Conservation (phyloP, 2,888 invertebrate genomes). For the Molorchus minor region DNA sequence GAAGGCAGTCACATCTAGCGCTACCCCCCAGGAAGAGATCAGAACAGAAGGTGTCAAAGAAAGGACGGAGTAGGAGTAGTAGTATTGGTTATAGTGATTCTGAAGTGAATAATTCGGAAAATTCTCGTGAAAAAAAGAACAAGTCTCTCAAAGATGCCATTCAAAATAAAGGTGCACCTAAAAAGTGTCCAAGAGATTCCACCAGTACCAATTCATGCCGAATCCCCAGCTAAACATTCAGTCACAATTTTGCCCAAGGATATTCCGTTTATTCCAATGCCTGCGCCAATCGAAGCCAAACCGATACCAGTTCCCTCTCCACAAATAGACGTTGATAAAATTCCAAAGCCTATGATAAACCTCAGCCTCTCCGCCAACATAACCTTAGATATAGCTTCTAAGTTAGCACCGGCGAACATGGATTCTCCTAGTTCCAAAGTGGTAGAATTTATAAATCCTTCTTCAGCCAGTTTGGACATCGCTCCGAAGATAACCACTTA, state of each 20-base stretch:
- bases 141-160: too few relatives aligned
- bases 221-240: background rate
- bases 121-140: too few relatives aligned
- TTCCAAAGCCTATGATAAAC: constrained; percentile 35
- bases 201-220: background rate
- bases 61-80: background rate
- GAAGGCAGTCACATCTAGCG: constrained; percentile 64
- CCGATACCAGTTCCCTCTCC: constrained; percentile 47
- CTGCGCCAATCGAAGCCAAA: constrained; percentile 30
- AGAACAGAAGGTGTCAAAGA: background rate
- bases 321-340: constrained; percentile 35
- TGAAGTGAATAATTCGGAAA: too few relatives aligned
- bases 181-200: too few relatives aligned
- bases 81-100: too few relatives aligned
- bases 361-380: constrained; percentile 38
- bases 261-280: constrained; percentile 42
- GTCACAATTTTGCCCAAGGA: constrained; percentile 31
- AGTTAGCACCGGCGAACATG: constrained; percentile 20
- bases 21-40: constrained; percentile 26
- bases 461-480: background rate
- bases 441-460: background rate
- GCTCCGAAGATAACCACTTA: background rate
- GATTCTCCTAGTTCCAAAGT: constrained; percentile 6
- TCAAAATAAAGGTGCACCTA: too few relatives aligned
- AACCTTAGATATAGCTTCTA: constrained; percentile 36